phyloP scores from a whole-genome alignment of 2,113 vertebrate genomes.

The Apodemus speciosus region DNA sequence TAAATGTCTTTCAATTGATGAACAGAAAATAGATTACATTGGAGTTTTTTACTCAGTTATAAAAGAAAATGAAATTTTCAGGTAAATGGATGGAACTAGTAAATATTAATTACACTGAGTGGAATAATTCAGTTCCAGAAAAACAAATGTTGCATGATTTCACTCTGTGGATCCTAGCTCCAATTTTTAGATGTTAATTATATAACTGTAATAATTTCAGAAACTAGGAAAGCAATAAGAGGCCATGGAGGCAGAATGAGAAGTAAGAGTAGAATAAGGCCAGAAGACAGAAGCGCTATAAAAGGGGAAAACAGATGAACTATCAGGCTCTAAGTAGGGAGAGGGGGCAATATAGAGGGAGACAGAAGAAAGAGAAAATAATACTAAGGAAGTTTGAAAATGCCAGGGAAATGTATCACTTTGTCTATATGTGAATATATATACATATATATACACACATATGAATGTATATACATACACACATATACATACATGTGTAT shows the following conservation, averaged over 20 bases:
- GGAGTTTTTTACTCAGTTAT: background rate
- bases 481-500: too few relatives aligned
- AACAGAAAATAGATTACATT: background rate
- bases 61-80: background rate
- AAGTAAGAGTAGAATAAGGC: background rate
- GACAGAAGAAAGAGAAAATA: background rate
- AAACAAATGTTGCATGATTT: background rate
- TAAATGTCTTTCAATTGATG: background rate
- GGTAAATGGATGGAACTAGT: background rate
- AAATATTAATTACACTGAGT: background rate
- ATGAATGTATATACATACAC: background rate
- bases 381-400: background rate
- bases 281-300: background rate
- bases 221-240: background rate
- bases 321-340: background rate
- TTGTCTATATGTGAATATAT: too few relatives aligned
- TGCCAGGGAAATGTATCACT: background rate
- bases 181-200: background rate
- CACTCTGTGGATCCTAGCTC: background rate
- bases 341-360: background rate
- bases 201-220: background rate
- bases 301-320: too few relatives aligned
- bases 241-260: background rate
- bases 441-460: background rate
- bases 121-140: background rate